Evolutionary conservation across 2,113 vertebrate genomes (phyloP).

Genomic region (Salvelinus alpinus): DNA sequence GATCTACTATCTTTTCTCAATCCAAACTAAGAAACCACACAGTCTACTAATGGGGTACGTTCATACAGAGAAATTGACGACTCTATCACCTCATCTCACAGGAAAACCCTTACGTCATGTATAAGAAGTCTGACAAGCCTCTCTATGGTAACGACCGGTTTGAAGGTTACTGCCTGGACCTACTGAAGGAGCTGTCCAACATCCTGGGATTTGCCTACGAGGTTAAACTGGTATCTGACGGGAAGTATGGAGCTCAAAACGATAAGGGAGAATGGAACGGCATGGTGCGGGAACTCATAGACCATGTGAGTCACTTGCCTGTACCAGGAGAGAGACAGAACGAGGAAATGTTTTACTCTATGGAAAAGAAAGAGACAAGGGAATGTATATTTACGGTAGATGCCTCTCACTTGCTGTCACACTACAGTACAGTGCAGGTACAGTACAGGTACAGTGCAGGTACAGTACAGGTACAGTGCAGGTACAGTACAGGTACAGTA

Average conservation of each 20-base stretch:
- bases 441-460: no score
- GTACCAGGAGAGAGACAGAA: neutral
- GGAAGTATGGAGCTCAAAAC: conserved; percentile 97
- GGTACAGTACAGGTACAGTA: no score
- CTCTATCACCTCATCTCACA: conserved; percentile 50
- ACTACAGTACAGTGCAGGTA: no score
- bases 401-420: no score
- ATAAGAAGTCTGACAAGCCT: conserved; percentile 97
- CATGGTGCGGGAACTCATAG: conserved; percentile 97
- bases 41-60: neutral
- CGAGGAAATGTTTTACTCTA: no score
- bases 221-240: conserved; percentile 93
- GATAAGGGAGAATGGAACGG: conserved; percentile 99
- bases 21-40: no score
- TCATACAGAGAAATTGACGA: neutral
- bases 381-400: no score
- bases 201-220: conserved; percentile 96
- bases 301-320: conserved; percentile 83
- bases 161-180: conserved; percentile 96
- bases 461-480: no score
- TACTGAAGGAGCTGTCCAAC: conserved; percentile 94
- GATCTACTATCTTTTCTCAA: no score
- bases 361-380: no score
- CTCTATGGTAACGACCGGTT: conserved; percentile 96
- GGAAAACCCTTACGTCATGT: conserved; percentile 99